Percentiles rank a stretch among this genome's conserved stretches.
phyloP scores from a whole-genome alignment of 2,113 vertebrate genomes.

The Leptodactylus fuscus region DNA sequence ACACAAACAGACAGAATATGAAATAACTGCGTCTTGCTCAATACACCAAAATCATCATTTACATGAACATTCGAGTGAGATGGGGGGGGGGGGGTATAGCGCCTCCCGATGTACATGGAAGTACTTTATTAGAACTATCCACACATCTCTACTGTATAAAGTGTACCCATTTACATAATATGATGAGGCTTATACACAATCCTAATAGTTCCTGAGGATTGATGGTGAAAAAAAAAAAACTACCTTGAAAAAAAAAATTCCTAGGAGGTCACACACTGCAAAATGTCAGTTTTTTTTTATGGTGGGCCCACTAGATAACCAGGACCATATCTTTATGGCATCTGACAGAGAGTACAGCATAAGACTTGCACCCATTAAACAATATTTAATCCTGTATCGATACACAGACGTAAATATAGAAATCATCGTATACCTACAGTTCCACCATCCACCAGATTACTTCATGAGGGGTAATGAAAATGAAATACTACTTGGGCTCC shows the following conservation, averaged over 20 bases:
- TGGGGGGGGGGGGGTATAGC: background rate
- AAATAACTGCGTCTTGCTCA: slow-evolving; percentile 38
- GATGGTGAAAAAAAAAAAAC: background rate
- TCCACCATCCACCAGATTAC: background rate
- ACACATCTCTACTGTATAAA: background rate
- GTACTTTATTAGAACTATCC: background rate
- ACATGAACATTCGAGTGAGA: slow-evolving; percentile 1
- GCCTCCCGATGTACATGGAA: background rate
- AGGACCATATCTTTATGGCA: no score
- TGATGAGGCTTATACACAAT: background rate
- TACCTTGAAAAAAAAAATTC: background rate
- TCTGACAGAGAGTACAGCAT: no score
- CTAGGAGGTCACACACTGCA: no score
- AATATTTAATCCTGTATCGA: no score
- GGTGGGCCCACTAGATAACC: no score
- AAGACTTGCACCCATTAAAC: no score
- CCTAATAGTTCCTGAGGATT: background rate
- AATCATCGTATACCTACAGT: background rate
- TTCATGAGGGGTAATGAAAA: background rate
- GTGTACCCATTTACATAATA: background rate
- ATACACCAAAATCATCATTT: slow-evolving; percentile 25
- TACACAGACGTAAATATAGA: no score
- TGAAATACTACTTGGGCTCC: background rate
- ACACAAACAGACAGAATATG: slow-evolving; percentile 48
- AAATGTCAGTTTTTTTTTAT: no score